phyloP scores from a whole-genome alignment of 2,113 vertebrate species.

The Carassius gibelio region DNA sequence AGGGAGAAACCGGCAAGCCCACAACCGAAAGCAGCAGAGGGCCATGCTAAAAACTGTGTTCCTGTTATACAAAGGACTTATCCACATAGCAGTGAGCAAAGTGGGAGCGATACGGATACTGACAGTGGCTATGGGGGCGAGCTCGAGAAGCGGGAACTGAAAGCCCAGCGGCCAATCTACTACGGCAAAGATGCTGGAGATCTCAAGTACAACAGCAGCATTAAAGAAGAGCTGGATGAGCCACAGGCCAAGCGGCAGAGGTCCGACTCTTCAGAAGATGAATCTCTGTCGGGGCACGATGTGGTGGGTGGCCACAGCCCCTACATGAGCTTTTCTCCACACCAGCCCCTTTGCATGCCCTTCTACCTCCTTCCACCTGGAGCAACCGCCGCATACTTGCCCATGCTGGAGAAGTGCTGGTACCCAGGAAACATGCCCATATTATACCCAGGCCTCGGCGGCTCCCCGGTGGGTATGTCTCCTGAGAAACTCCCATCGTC shows the following conservation, averaged over 20 bases:
- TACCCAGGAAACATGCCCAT: conserved; percentile 86
- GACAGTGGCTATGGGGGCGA: conserved; percentile 97
- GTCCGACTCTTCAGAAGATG: conserved; percentile 79
- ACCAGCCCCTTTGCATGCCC: conserved; percentile 92
- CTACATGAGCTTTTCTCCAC: conserved; percentile 83
- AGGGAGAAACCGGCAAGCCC: conserved; percentile 72
- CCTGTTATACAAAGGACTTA: conserved; percentile 94
- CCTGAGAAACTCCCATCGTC: conserved; percentile 79
- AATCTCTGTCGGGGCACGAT: conserved; percentile 66
- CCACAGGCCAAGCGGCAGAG: conserved; percentile 83
- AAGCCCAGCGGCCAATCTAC: conserved; percentile 73
- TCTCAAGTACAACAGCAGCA: conserved; percentile 72
- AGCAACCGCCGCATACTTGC: conserved; percentile 88
- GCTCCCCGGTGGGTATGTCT: conserved; percentile 76
- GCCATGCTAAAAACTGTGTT: conserved; percentile 91
- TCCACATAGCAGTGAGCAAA: conserved; percentile 86
- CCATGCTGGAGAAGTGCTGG: conserved; percentile 98
- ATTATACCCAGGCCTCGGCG: conserved; percentile 83
- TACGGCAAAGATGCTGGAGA: conserved; percentile 74
- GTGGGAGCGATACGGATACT: conserved; percentile 96
- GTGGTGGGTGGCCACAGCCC: conserved; percentile 65
- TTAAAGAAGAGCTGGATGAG: conserved; percentile 89
- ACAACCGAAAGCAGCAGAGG: conserved; percentile 69
- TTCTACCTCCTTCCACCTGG: conserved; percentile 94
- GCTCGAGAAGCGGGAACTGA: conserved; percentile 84